Evolutionary conservation across 2,888 invertebrate species (phyloP).

Genomic region (Nephrotoma appendiculata): DNA sequence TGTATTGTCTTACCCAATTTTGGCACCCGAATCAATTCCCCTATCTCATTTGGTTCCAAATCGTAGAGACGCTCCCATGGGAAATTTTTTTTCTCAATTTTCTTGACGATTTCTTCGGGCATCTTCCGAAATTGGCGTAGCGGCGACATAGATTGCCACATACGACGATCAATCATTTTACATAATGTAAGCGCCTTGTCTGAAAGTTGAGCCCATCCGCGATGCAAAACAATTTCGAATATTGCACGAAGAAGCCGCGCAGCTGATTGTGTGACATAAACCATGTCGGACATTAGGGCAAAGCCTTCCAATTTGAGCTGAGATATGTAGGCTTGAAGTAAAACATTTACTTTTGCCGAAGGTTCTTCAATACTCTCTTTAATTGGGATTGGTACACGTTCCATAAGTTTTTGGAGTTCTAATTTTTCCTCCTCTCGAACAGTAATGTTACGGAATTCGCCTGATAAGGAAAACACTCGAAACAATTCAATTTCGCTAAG

Average conservation of each 20-base stretch:
- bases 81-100: slow-evolving; percentile 95
- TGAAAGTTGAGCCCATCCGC: slow-evolving; percentile 95
- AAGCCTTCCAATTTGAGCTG: slow-evolving; percentile 97
- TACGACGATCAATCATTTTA: slow-evolving; percentile 96
- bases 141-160: slow-evolving; percentile 99
- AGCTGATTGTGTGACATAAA: slow-evolving; percentile 96
- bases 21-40: slow-evolving; percentile 47
- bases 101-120: slow-evolving; percentile 92
- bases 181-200: slow-evolving; percentile 91
- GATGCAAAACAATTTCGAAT: slow-evolving; percentile 85
- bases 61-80: slow-evolving; percentile 92
- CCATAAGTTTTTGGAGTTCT: slow-evolving; percentile 82
- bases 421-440: slow-evolving; percentile 94
- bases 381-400: slow-evolving; percentile 94
- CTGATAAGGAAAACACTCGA: slow-evolving; percentile 93
- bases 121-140: slow-evolving; percentile 92
- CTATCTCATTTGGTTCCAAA: slow-evolving; percentile 92
- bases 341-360: slow-evolving; percentile 83
- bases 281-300: slow-evolving; percentile 98
- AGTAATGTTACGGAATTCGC: slow-evolving; percentile 86
- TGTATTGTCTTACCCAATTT: slow-evolving; percentile 75
- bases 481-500: slow-evolving; percentile 96
- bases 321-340: slow-evolving; percentile 95
- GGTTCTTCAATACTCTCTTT: slow-evolving; percentile 98
- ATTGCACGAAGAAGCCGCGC: slow-evolving; percentile 89